These are phyloP conservation scores for Dolichopus griseipennis DNA, from an alignment of 2,888 invertebrate genomes.

Conservation along the genomic window DNA sequence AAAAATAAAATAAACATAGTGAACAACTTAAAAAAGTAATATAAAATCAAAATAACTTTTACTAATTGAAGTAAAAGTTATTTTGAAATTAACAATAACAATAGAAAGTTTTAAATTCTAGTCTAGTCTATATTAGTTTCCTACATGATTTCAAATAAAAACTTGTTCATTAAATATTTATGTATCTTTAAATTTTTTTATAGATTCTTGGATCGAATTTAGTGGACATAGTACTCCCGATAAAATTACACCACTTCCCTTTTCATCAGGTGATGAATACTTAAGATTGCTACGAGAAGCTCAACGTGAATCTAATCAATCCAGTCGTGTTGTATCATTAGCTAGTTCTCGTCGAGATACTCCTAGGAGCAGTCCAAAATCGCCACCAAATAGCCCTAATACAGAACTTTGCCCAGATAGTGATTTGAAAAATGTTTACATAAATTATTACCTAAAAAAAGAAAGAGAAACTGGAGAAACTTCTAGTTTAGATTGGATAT, in stretches of 20 bases:
- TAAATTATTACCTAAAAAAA: constrained; percentile 54
- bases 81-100: no score
- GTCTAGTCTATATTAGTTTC: no score
- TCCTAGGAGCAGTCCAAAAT: constrained; percentile 72
- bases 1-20: no score
- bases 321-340: constrained; percentile 74
- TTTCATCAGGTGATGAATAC: constrained; percentile 73
- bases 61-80: no score
- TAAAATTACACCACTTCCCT: constrained; percentile 55
- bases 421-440: constrained; percentile 67
- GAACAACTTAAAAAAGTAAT: no score
- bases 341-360: constrained; percentile 71
- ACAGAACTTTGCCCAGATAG: constrained; percentile 68
- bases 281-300: constrained; percentile 77
- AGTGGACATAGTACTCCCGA: constrained; percentile 53
- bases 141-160: no score
- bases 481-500: constrained; percentile 67
- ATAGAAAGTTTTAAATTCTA: no score
- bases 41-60: no score
- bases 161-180: no score
- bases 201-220: constrained; percentile 89
- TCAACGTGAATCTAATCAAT: constrained; percentile 77
- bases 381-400: constrained; percentile 88
- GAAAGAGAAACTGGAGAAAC: background rate
- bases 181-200: constrained; percentile 17